These are phyloP conservation scores for Rapana venosa DNA, from an alignment of 2,888 invertebrate genomes.

Conservation along the genomic window DNA sequence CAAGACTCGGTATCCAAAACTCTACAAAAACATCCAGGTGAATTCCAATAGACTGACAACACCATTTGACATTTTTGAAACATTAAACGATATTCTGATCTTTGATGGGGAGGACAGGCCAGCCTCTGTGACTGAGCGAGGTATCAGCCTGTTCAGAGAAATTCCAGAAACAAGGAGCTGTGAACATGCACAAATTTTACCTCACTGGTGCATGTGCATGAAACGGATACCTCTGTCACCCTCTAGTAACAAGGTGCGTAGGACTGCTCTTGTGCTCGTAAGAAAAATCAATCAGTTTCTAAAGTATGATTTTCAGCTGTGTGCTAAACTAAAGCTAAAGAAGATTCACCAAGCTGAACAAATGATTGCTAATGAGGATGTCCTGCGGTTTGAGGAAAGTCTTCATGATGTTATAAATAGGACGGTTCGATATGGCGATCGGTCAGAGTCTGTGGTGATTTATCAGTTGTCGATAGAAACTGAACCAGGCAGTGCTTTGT, in stretches of 20 bases:
- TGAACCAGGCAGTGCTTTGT: slow-evolving; percentile 85
- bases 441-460: slow-evolving; percentile 55
- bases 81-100: slow-evolving; percentile 84
- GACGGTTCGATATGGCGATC: slow-evolving; percentile 55
- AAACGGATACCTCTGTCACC: slow-evolving; percentile 49
- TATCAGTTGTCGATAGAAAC: slow-evolving; percentile 84
- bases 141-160: slow-evolving; percentile 86
- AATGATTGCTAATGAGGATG: slow-evolving; percentile 58
- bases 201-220: slow-evolving; percentile 80
- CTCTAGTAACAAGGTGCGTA: slow-evolving; percentile 80
- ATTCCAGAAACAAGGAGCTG: slow-evolving; percentile 88
- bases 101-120: slow-evolving; percentile 54
- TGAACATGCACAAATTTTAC: slow-evolving; percentile 86
- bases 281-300: slow-evolving; percentile 84
- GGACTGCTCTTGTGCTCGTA: slow-evolving; percentile 83
- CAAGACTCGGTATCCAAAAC: slow-evolving; percentile 82
- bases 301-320: slow-evolving; percentile 61
- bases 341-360: slow-evolving; percentile 84
- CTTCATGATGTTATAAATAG: slow-evolving; percentile 75
- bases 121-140: slow-evolving; percentile 50
- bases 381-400: slow-evolving; percentile 63
- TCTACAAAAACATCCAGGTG: slow-evolving; percentile 83
- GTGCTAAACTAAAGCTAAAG: slow-evolving; percentile 81
- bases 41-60: slow-evolving; percentile 87
- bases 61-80: slow-evolving; percentile 90